Evolutionary conservation across 1,140 invertebrate genomes (phyloP).

Genomic region (Euwallacea fornicatus): DNA sequence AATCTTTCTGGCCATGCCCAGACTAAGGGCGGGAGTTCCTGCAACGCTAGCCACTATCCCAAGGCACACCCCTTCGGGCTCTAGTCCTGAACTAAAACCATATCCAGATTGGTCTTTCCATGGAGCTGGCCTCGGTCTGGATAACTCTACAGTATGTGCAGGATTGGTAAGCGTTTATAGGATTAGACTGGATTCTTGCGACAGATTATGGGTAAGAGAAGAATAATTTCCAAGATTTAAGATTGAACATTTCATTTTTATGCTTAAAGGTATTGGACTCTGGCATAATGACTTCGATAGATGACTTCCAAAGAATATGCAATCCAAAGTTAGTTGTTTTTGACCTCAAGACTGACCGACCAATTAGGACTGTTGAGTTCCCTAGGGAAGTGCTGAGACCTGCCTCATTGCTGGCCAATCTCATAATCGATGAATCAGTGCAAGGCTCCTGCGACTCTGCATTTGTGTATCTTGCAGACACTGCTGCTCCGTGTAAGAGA

Average conservation of each 20-base stretch:
- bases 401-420: conserved; percentile 72
- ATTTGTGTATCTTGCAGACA: conserved; percentile 77
- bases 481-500: conserved; percentile 69
- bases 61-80: conserved; percentile 61
- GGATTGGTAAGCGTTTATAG: conserved; percentile 78
- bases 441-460: conserved; percentile 71
- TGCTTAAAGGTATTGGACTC: conserved; percentile 60
- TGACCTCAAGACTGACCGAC: conserved; percentile 69
- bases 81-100: conserved; percentile 68
- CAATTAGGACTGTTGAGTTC: conserved; percentile 61
- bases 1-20: conserved; percentile 72
- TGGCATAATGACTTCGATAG: conserved; percentile 72
- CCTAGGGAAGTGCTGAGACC: conserved; percentile 67
- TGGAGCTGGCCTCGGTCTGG: conserved; percentile 68
- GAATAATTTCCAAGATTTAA: not conserved
- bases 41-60: conserved; percentile 71
- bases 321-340: conserved; percentile 80
- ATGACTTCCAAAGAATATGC: conserved; percentile 73
- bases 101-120: conserved; percentile 83
- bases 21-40: conserved; percentile 70
- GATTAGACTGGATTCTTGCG: conserved; percentile 70
- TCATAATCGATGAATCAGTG: conserved; percentile 72
- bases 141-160: conserved; percentile 59
- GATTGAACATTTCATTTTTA: not conserved
- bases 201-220: conserved; percentile 70